Evolutionary conservation across 2,113 vertebrate genomes (phyloP).

Genomic region (Ophiodon elongatus): DNA sequence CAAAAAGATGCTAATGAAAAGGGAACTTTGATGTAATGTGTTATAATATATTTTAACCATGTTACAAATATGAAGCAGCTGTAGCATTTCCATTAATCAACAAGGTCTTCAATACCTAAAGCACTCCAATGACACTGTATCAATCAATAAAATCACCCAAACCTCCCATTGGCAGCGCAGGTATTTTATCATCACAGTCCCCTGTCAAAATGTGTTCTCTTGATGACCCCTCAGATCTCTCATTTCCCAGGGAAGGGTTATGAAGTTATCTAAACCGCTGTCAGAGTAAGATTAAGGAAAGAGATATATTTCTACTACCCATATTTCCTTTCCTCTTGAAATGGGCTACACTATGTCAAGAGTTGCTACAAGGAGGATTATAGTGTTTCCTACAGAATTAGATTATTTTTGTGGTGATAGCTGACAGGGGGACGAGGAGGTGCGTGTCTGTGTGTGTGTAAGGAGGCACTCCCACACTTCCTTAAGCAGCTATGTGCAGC

Average conservation of each 20-base stretch:
- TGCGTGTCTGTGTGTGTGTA: too few species aligned
- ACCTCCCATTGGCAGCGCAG: constrained; percentile 8
- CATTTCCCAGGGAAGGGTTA: constrained; percentile 40
- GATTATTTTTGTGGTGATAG: constrained; percentile 9
- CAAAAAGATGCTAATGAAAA: constrained; percentile 13
- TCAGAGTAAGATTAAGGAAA: constrained; percentile 53
- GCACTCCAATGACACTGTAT: background rate
- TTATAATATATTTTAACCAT: background rate
- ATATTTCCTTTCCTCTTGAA: constrained; percentile 46
- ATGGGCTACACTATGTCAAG: background rate
- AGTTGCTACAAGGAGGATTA: constrained; percentile 26
- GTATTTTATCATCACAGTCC: constrained; percentile 26
- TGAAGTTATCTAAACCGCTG: constrained; percentile 43
- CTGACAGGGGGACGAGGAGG: background rate
- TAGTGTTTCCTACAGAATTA: constrained; percentile 4
- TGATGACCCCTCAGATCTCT: constrained; percentile 40
- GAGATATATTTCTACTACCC: constrained; percentile 15
- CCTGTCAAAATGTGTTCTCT: constrained; percentile 34
- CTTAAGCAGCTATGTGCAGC: background rate
- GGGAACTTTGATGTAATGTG: background rate
- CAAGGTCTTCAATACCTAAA: background rate
- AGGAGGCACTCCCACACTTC: background rate
- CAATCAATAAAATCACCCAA: constrained; percentile 14
- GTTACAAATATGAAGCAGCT: constrained; percentile 12
- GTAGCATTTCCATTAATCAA: background rate